Base-by-base conservation (phyloP, 2,797 vertebrate genomes). In the Sebastes vulpes region DNA sequence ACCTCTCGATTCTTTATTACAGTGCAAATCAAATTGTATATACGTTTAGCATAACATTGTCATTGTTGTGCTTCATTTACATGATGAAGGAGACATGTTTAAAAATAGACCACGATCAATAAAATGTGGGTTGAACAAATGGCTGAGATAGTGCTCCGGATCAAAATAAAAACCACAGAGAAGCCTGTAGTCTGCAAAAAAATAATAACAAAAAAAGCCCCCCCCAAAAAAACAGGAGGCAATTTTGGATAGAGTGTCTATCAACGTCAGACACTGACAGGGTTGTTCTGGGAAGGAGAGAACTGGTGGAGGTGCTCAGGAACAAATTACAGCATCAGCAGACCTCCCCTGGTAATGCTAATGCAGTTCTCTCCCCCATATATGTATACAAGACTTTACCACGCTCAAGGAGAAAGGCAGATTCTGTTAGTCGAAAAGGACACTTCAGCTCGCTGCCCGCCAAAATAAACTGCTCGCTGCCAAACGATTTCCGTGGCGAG, bases 291-390 rank as follows among this genome's bases (percentile, higher is more conserved):
- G 81, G 83, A 89, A 87, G 78, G 35, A 87, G 77, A 74, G 70
- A 83, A 53, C 42, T 16, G 16, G 65, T 57, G 63, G 77, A 91
- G 77, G 82, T 70, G 82, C 83, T 82, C 82, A 64, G 85, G 70
- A 85, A 79, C 85, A 88, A 88, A 88, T 91, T 84, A 87, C 82
- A 82, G 82, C 88, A 88, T 90, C 90, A 90, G 85, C 83, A 90
- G 87, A 86, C 85, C 66, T 93, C 92, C 77, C 79, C 58, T 83
- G 87, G 72, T 87, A 87, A 89, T 82, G 84, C 83, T 90, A 89
- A 90, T 90, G 84, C 79, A 61, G 76, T 83, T 82, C 77, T 87
- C 66, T 71, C 66, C 60, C 74, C 69, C 77, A 77, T 56, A 64
- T 69, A 82, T 82, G 73, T 81, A 88, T 65, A 87, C 70, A 78